Conservation (phyloP, 2,888 invertebrate species). For the Myathropa florea region DNA sequence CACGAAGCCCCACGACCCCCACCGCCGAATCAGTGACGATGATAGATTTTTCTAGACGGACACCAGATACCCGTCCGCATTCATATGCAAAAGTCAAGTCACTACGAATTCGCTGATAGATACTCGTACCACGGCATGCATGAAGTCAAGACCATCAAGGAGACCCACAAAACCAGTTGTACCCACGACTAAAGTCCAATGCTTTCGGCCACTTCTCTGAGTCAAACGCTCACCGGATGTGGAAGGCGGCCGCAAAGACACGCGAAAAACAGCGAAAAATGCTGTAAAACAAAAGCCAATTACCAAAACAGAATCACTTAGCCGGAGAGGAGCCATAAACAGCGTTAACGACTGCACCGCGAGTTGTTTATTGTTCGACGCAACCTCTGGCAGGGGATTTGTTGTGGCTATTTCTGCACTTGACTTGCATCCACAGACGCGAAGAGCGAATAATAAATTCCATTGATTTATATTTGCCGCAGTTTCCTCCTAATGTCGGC, state of each 20-base stretch:
- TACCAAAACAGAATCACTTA: background rate
- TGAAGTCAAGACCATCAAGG: background rate
- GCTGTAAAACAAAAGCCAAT: background rate
- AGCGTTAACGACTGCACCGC: background rate
- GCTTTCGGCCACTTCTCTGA: too few species aligned
- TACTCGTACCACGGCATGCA: background rate
- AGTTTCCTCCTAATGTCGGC: background rate
- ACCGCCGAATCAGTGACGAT: background rate
- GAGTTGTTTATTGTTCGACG: background rate
- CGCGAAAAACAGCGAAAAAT: background rate
- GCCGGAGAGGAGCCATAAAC: background rate
- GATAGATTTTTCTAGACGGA: background rate
- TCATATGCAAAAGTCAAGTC: background rate
- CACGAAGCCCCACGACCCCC: background rate
- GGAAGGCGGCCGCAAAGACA: background rate
- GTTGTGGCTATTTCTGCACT: background rate
- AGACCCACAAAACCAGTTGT: background rate
- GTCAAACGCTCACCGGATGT: background rate
- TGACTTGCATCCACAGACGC: background rate
- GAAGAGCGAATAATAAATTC: background rate
- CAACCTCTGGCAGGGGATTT: background rate
- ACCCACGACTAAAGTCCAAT: background rate
- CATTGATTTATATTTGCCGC: background rate
- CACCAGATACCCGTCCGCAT: background rate
- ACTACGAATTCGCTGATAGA: background rate